A percentile compares a stretch with the other conserved stretches of the same genome.
Evolutionary conservation across 2,113 vertebrate species (phyloP).

Genomic region (Nothocercus julius): DNA sequence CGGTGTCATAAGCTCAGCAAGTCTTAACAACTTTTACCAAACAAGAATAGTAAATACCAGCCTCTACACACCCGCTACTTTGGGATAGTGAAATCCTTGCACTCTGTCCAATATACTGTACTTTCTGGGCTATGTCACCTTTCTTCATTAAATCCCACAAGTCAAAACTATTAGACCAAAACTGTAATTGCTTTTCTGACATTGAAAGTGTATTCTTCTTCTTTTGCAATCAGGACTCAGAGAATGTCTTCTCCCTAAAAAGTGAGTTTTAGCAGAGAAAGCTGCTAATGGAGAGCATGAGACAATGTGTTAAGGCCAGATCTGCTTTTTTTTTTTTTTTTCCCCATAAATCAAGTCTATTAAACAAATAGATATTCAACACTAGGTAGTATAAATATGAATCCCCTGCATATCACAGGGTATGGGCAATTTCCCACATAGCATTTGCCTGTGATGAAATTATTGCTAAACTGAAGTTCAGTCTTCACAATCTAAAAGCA

Average conservation of each 20-base stretch:
- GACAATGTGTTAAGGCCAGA: neutral
- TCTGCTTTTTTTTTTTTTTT: neutral
- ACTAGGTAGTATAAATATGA: neutral
- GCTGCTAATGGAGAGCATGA: neutral
- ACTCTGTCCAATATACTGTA: neutral
- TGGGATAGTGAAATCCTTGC: neutral
- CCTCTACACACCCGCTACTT: neutral
- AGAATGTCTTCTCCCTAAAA: neutral
- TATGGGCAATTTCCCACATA: neutral
- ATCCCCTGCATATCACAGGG: neutral
- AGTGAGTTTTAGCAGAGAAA: neutral
- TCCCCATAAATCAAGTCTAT: fast-evolving
- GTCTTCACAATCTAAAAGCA: neutral
- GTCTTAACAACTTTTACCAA: neutral
- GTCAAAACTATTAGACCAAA: neutral
- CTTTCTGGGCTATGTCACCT: neutral
- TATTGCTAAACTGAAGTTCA: neutral
- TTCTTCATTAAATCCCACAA: neutral
- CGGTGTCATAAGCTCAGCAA: neutral
- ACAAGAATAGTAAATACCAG: neutral
- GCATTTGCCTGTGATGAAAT: neutral
- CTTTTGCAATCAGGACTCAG: neutral
- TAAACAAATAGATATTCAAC: neutral
- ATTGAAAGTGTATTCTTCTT: neutral
- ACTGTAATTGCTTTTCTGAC: neutral